Evolutionary conservation across 1,140 invertebrate species (phyloP), one percentile per base, ranked within the genome.

Genomic region (Drosophila pseudoobscura): DNA sequence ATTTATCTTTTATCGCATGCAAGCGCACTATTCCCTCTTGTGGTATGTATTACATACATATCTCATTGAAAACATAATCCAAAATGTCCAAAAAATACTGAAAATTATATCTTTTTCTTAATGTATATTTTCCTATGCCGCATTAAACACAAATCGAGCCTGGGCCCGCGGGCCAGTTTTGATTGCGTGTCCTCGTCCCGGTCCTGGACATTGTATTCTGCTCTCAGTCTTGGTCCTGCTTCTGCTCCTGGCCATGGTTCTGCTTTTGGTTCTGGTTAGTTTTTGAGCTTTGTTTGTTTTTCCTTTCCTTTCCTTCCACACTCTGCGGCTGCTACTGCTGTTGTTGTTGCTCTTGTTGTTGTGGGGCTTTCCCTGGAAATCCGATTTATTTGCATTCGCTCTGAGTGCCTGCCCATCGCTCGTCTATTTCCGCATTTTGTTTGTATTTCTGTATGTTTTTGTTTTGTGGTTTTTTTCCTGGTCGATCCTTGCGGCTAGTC

Each of bases 331-430:
- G 11, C 4, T 44, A 20, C 31, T 41, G 50, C 46, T 52, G 1
- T 17, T 24, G 26, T 31, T 39, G 13, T 29, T 43, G 62, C 24
- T 49, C 39, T 45, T 69, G 15, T 70, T 70, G 43, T 39, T 39
- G 35, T 39, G 35, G 11, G 35, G 35, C 35, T 39, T 39, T 39
- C 35, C 35, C 35, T 54, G 58, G 44, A 68, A 75, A 75, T 75
- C 73, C 73, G 73, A 68, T 75, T 75, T 75, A 75, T 75, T 75
- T 75, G 73, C 72, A 75, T 75, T 59, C 54, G 63, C 45, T 54
- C 53, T 58, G 45, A 70, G 62, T 75, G 55, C 44, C 52, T 41
- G 50, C 35, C 35, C 35, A 39, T 39, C 11, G 35, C 35, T 39
- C 11, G 35, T 39, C 35, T 39, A 39, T 39, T 58, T 75, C 62